Evolutionary conservation across 2,113 vertebrate species (phyloP), one percentile per base, ranked within the genome.

Genomic region (Ovis canadensis): DNA sequence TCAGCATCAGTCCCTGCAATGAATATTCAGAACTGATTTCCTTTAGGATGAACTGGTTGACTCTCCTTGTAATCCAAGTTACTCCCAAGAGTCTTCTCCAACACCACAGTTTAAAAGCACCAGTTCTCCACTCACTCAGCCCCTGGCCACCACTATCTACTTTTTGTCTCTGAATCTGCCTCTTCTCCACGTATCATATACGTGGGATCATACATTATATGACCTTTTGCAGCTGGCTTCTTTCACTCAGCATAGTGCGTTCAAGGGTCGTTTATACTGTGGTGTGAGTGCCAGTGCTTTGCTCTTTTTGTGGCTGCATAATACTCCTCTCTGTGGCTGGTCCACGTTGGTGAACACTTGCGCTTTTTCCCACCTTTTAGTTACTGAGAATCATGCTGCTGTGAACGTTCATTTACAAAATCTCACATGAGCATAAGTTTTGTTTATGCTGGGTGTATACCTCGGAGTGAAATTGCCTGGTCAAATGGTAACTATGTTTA

Each of bases 291-390:
- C 29, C 9, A 17, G 25, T 3, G 33, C 64, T 52, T 23, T 0
- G 0, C 11, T 62, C n/a, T 62, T 80, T 60, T 19, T 1, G 3
- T 3, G 31, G 4, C 36, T 71, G 27, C 48, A 8, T 54, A 25
- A 48, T 33, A 8, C 16, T 19, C 88, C 33, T 5, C 27, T 4
- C n/a, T 23, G 0, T 9, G 7, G 5, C 81, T 5, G 5, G 82
- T 19, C 23, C 84, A 90, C 25, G 1, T 0, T 48, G 71, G 52
- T 40, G 64, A 36, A 54, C 33, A 23, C 84, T 27, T 83, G 62
- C 2, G 9, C 12, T 62, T 7, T 57, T 57, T 77, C 25, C 50
- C 19, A 31, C 31, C 10, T 77, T 59, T 59, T 5, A 21, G 48
- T 27, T 83, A 40, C 25, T 55, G 52, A 54, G 77, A 78, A 59